Evolutionary conservation across 2,888 invertebrate genomes (phyloP), one percentile per base, ranked within the genome.

Genomic region (Watsonalla cultraria): DNA sequence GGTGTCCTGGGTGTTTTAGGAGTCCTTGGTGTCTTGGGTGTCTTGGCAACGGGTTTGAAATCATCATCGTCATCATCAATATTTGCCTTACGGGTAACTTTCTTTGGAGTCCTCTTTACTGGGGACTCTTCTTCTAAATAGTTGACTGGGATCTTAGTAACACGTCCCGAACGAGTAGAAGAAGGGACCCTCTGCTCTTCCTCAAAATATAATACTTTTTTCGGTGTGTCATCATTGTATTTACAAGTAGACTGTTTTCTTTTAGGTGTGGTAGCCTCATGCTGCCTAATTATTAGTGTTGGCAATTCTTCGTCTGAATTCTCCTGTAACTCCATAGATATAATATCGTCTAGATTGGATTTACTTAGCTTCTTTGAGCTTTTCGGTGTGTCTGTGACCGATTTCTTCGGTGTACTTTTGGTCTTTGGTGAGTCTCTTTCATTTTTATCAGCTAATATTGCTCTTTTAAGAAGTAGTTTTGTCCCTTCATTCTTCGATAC

Each of bases 261-360:
- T 61, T 86, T 88, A 11, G 89, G 88, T 53, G 87, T 87, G 0
- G 72, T 62, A 0, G 80, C 68, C 42, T 70, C 64, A 70, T 84
- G 76, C 51, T 86, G 78, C 53, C 83, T 80, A 51, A 89, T 90
- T 6, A 90, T 83, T 7, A 90, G 65, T 7, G 86, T 89, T 13
- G 90, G 89, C 4, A 91, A 57, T 42, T 90, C 90, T 15, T 88
- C 86, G 66, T 87, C 88, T 7, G 88, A 87, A 55, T 82, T 86
- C 62, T 88, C 88, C 63, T 82, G 76, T 2, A 90, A 62, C 59
- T 88, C 88, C 85, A 88, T 83, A 56, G 80, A 78, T 2, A 89
- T 57, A 37, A 82, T 61, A 42, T 88, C 83, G 59, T 84, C 85
- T 53, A 85, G 69, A 47, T 76, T 80, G n/a, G 63, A 71, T 9